These are phyloP conservation scores for Erebia palarica DNA, from an alignment of 2,888 invertebrate genomes.

Conservation along the genomic window DNA sequence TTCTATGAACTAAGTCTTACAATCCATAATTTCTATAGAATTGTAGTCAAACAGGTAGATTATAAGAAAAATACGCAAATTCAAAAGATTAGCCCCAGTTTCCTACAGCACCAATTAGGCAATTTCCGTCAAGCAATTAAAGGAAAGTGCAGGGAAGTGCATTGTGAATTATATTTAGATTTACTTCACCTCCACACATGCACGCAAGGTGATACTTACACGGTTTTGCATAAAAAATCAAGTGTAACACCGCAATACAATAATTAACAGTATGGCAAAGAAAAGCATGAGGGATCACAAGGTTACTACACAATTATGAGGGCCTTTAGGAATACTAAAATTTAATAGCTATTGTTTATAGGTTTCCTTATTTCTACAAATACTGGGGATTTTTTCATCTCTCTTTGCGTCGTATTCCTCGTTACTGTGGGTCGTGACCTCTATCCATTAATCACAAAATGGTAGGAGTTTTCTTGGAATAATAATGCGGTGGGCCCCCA, in stretches of 20 bases:
- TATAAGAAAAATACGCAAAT: neutral
- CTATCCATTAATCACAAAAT: too few species aligned
- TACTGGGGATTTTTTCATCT: too few species aligned
- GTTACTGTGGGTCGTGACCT: too few species aligned
- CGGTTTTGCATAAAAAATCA: slow-evolving; percentile 36
- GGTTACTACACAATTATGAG: slow-evolving; percentile 29
- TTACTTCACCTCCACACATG: slow-evolving; percentile 25
- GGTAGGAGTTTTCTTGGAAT: too few species aligned
- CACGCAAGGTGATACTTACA: slow-evolving; percentile 39
- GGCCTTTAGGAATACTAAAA: slow-evolving; percentile 11
- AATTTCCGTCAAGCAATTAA: slow-evolving; percentile 26
- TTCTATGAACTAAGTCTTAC: neutral
- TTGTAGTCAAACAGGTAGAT: neutral
- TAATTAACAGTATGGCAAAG: slow-evolving; percentile 33
- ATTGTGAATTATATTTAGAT: slow-evolving; percentile 31
- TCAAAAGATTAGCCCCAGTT: neutral
- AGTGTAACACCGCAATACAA: slow-evolving; percentile 31
- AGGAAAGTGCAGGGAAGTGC: slow-evolving; percentile 22
- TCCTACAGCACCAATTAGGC: slow-evolving; percentile 4
- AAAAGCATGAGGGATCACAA: slow-evolving; percentile 38
- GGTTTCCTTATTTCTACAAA: neutral
- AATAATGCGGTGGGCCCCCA: too few species aligned
- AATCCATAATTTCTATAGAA: neutral
- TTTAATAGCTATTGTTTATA: slow-evolving; percentile 17
- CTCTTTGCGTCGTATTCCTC: too few species aligned